phyloP scores from a whole-genome alignment of 1,140 invertebrate species.

The Sitophilus oryzae region DNA sequence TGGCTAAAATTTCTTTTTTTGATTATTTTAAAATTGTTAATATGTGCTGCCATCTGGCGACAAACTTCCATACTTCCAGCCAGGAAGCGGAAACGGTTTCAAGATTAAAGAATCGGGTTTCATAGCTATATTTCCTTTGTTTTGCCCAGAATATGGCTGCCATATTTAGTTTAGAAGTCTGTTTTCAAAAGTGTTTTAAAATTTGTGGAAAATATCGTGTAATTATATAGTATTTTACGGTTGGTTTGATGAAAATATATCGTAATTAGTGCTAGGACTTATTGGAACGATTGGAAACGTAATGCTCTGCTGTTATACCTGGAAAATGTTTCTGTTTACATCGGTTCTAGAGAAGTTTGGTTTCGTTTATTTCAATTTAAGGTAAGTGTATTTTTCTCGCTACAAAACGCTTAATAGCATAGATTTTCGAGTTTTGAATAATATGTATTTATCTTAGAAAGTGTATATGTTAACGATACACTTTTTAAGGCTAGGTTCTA shows the following conservation, averaged over 20 bases:
- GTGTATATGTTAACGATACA: too few relatives aligned
- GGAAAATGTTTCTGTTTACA: constrained; percentile 45
- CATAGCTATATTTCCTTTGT: constrained; percentile 45
- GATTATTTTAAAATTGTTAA: not conserved
- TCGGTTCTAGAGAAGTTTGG: constrained; percentile 37
- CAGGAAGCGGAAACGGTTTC: constrained; percentile 41
- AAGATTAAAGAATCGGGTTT: constrained; percentile 40
- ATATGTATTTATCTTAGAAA: too few relatives aligned
- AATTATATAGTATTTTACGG: constrained; percentile 33
- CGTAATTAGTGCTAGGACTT: constrained; percentile 32
- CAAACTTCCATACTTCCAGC: constrained; percentile 26
- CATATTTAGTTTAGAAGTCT: constrained; percentile 47
- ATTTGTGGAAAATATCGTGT: constrained; percentile 36
- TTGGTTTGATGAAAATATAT: constrained; percentile 32
- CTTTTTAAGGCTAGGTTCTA: too few relatives aligned
- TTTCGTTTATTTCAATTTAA: constrained; percentile 34
- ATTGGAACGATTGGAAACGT: constrained; percentile 31
- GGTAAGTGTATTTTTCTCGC: constrained; percentile 31
- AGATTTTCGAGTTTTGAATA: too few relatives aligned
- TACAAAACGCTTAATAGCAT: too few relatives aligned
- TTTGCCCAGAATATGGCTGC: constrained; percentile 46
- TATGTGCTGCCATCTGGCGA: constrained; percentile 29
- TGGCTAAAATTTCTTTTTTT: too few relatives aligned
- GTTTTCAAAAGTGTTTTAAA: constrained; percentile 43
- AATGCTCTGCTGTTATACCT: constrained; percentile 30